Conservation (phyloP, 2,797 vertebrate species). For the Gallinago nigripennis region DNA sequence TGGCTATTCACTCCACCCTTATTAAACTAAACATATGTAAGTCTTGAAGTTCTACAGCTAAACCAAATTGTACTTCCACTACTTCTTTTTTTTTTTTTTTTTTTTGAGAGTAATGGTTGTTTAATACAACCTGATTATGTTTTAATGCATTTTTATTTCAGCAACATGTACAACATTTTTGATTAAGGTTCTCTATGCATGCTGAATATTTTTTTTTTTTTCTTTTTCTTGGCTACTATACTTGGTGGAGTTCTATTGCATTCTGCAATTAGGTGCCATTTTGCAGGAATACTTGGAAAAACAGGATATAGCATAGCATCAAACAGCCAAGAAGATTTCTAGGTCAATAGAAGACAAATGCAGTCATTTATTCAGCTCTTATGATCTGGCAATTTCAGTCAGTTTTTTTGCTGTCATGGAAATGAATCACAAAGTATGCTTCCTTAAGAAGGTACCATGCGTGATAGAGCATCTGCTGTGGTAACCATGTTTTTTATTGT, state of each 20-base stretch:
- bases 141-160: not conserved
- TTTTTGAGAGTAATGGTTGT: not conserved
- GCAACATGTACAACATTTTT: not conserved
- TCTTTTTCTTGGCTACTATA: not conserved
- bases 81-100: not conserved
- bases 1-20: rapidly evolving
- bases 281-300: not conserved
- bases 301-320: not conserved
- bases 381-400: not conserved
- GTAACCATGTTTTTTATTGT: not conserved
- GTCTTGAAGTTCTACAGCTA: not conserved
- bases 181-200: not conserved
- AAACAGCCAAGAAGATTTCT: not conserved
- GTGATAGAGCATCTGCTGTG: not conserved
- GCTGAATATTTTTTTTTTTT: not conserved
- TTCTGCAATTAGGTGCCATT: not conserved
- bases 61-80: not conserved
- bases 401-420: not conserved
- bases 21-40: rapidly evolving
- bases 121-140: not conserved
- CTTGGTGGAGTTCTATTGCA: not conserved
- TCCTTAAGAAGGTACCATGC: not conserved
- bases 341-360: not conserved
- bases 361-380: not conserved
- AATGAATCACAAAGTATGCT: not conserved